Conservation (phyloP, 1,140 invertebrate species). For the Metaphire vulgaris region DNA sequence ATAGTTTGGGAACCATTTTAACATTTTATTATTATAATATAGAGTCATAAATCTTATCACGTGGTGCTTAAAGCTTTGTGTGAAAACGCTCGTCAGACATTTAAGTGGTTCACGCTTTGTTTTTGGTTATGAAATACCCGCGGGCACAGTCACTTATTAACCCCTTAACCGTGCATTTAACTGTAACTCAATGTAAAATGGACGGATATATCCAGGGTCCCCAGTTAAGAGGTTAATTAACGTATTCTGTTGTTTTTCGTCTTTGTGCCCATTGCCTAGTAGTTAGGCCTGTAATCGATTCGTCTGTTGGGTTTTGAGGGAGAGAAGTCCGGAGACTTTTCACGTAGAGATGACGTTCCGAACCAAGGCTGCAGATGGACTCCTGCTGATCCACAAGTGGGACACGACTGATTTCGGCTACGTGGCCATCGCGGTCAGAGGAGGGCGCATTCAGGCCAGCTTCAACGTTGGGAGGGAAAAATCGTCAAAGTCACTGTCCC, state of each 20-base stretch:
- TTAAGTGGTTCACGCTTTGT: too few relatives aligned
- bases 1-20: too few relatives aligned
- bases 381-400: slow-evolving; percentile 61
- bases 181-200: neutral
- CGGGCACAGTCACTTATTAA: too few relatives aligned
- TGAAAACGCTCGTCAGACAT: too few relatives aligned
- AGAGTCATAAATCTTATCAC: too few relatives aligned
- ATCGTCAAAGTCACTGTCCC: slow-evolving; percentile 50
- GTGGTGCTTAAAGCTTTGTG: too few relatives aligned
- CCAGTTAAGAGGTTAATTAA: neutral
- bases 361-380: slow-evolving; percentile 61
- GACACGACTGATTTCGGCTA: slow-evolving; percentile 56
- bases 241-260: neutral
- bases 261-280: too few relatives aligned
- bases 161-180: too few relatives aligned
- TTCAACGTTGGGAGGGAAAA: slow-evolving; percentile 61
- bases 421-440: slow-evolving; percentile 58
- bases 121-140: too few relatives aligned
- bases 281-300: too few relatives aligned
- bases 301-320: slow-evolving; percentile 39
- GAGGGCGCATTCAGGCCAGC: slow-evolving; percentile 60
- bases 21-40: too few relatives aligned
- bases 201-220: neutral
- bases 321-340: slow-evolving; percentile 61
- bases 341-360: slow-evolving; percentile 65